These are phyloP conservation scores for Margaritifera margaritifera DNA, from an alignment of 2,888 invertebrate species.

Conservation along the genomic window DNA sequence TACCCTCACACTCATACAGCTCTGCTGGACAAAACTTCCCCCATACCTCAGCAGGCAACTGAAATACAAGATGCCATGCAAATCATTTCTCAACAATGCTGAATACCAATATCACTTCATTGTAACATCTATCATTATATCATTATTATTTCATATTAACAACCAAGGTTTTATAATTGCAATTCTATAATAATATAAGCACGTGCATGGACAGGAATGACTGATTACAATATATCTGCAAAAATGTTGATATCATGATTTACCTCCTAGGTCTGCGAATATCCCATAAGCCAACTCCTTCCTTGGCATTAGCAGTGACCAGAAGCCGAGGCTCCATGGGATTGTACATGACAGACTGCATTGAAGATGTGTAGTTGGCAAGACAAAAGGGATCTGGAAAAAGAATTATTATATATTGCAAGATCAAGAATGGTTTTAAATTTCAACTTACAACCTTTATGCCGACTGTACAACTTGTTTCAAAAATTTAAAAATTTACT, in stretches of 20 bases:
- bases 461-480: no score
- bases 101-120: neutral
- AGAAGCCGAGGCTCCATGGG: conserved; percentile 86
- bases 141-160: neutral
- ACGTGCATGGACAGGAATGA: neutral
- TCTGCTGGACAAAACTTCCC: conserved; percentile 58
- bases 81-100: neutral
- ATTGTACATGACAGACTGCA: conserved; percentile 96
- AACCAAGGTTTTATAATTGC: neutral
- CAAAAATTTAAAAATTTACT: no score
- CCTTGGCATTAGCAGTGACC: conserved; percentile 91
- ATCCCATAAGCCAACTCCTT: conserved; percentile 93
- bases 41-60: conserved; percentile 69
- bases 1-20: conserved; percentile 92
- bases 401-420: neutral
- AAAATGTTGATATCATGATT: conserved; percentile 1
- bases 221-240: neutral
- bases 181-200: neutral
- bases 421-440: no score
- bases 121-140: neutral
- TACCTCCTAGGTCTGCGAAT: conserved; percentile 87
- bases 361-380: conserved; percentile 83
- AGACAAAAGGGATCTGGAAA: conserved; percentile 79
- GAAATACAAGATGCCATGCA: conserved; percentile 65
- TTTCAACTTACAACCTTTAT: no score